Percentiles rank a stretch among this genome's conserved stretches.
phyloP scores from a whole-genome alignment of 2,888 invertebrate species.

The Bellardia pandia region DNA sequence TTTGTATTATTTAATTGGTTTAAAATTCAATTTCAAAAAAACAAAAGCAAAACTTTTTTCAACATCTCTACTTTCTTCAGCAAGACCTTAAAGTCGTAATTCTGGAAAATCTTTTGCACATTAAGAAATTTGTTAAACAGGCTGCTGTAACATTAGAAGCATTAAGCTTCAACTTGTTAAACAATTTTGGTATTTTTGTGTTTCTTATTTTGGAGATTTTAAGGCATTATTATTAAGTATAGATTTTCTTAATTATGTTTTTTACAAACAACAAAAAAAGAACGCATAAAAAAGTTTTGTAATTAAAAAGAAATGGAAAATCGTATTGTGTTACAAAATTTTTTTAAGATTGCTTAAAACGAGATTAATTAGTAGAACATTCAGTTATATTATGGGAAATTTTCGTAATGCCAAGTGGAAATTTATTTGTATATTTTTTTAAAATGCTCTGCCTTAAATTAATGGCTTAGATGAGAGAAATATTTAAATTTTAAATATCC shows the following conservation, averaged over 20 bases:
- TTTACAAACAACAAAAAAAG: background rate
- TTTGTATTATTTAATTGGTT: constrained; percentile 1
- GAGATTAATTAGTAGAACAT: background rate
- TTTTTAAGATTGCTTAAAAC: background rate
- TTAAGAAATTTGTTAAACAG: constrained; percentile 23
- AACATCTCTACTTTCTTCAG: background rate
- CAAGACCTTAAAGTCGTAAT: background rate
- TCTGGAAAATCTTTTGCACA: constrained; percentile 11
- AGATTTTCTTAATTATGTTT: constrained; percentile 3
- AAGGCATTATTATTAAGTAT: background rate
- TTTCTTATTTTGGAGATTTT: background rate
- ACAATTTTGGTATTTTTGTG: background rate
- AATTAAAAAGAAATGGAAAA: constrained; percentile 43
- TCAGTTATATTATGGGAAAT: background rate
- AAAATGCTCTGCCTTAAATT: no score
- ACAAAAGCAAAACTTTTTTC: constrained; percentile 5
- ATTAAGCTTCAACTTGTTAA: background rate
- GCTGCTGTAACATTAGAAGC: background rate
- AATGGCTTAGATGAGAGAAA: no score
- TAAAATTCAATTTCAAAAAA: constrained; percentile 33
- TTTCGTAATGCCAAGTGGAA: background rate
- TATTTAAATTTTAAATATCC: no score
- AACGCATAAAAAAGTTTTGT: constrained; percentile 44
- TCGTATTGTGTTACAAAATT: background rate
- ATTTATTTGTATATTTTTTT: background rate